Base-by-base conservation (phyloP, 2,113 vertebrate species). In the Rhinichthys klamathensis region DNA sequence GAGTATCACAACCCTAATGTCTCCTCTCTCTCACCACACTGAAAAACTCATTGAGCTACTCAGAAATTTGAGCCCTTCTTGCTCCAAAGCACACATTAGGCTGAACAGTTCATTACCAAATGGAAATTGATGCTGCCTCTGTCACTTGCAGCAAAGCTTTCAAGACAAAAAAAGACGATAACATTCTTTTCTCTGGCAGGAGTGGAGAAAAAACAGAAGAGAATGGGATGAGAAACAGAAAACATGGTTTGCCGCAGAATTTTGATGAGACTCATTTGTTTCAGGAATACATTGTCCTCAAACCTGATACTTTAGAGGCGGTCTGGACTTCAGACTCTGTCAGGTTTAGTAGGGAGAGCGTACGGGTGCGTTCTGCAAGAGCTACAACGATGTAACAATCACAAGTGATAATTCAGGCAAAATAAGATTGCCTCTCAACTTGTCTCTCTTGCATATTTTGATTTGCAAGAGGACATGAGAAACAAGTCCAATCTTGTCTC, bases 61-160 rank as follows among this genome's bases (percentile, higher is more conserved):
- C n/a, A 46, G 51, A 51, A 65, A 80, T 85, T 35, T 65, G 46
- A 74, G 38, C 61, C 60, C 21, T 81, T 84, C 70, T 75, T 73
- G 79, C 58, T 56, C 69, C 49, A 83, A 72, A 83, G 81, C 81
- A 77, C 83, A 87, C 83, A 89, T 89, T 89, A 87, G 69, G 27
- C 44, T 83, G 61, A 85, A 82, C 88, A 89, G 85, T 87, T 89
- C 79, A 87, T 89, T 85, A 85, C 82, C 79, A 82, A 78, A 72
- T 51, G 74, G 85, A 89, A 87, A 89, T 83, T 87, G 86, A 87
- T 84, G 49, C 58, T 41, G 76, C 67, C 38, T 61, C 49, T 78
- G 58, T 78, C 73, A 73, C 82, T 87, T 73, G 54, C 85, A 70
- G 75, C 27, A 41, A 72, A 41, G 32, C 81, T 86, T 80, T 84